Evolutionary conservation across 2,113 vertebrate species (phyloP).

Genomic region (Rhabdomys dilectus): DNA sequence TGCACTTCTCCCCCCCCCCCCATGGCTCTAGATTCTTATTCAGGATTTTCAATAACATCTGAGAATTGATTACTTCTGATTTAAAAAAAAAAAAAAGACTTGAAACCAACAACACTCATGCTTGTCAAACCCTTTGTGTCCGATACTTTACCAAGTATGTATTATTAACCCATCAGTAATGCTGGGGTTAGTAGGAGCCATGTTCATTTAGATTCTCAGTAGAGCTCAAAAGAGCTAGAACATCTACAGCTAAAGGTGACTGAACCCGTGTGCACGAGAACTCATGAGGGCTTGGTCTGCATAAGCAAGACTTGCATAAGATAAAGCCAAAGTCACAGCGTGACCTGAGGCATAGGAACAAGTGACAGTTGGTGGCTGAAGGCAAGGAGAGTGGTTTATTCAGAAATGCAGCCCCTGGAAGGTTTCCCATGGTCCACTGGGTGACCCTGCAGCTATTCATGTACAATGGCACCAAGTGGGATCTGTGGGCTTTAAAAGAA

Average conservation of each 20-base stretch:
- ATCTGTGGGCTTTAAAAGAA: background rate
- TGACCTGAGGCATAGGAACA: background rate
- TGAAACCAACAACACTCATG: conserved; percentile 2
- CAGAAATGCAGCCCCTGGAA: background rate
- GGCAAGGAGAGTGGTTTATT: background rate
- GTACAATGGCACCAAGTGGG: background rate
- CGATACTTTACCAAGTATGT: background rate
- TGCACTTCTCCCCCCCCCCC: background rate
- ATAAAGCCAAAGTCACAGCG: background rate
- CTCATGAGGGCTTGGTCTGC: background rate
- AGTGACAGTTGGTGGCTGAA: background rate
- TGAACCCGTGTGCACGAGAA: background rate
- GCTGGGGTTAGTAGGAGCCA: background rate
- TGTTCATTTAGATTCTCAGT: background rate
- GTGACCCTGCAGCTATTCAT: background rate
- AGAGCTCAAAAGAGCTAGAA: background rate
- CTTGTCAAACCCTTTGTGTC: background rate
- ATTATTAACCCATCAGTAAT: background rate
- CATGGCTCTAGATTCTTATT: background rate
- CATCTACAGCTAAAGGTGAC: background rate
- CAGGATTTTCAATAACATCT: background rate
- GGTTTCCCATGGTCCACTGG: background rate
- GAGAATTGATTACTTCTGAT: background rate
- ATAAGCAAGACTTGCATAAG: background rate
- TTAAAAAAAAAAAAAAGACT: background rate